Evolutionary conservation across 2,888 invertebrate genomes (phyloP), one percentile per base, ranked within the genome.

Genomic region (Aleiodes leptofemur): DNA sequence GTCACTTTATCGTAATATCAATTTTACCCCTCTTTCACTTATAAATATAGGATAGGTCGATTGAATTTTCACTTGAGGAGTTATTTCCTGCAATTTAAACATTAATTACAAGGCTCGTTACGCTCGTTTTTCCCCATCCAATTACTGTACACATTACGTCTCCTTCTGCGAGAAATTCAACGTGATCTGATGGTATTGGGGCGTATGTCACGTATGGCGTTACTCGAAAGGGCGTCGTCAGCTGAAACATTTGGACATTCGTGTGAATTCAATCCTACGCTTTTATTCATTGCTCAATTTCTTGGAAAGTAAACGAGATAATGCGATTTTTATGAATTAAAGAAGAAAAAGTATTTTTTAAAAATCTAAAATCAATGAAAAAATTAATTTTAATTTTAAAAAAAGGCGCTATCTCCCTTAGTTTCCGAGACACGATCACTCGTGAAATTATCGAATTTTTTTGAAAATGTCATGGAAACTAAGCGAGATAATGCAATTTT

Each of bases 81-180:
- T 11, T 43, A 43, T 43, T 43, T 43, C 43, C 43, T 43, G 43
- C 2, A 43, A 43, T 43, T 43, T 43, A 43, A 48, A 55, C 14
- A 72, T 55, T 38, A 68, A n/a, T 61, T 48, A 75, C 71, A n/a
- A n/a, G 4, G 48, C 9, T 34, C 31, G 50, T 14, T 48, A 13
- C 11, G 23, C 64, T 51, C 0, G 71, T 71, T 70, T 72, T 76
- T 51, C 85, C 85, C 85, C 85, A 85, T 14, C 85, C 85, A 69
- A 77, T 61, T 3, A 80, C 79, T 6, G 72, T 59, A 61, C 85
- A 85, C 13, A 57, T 53, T 29, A 68, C 11, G 4, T 70, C 69
- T 34, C 80, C 76, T 43, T 64, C 74, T 38, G 80, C 66, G 57
- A 79, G 80, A 50, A 84, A 69, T 50, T 72, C 56, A 16, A 79